phyloP scores from a whole-genome alignment of 2,888 invertebrate genomes.

The Apocheima hispidaria region DNA sequence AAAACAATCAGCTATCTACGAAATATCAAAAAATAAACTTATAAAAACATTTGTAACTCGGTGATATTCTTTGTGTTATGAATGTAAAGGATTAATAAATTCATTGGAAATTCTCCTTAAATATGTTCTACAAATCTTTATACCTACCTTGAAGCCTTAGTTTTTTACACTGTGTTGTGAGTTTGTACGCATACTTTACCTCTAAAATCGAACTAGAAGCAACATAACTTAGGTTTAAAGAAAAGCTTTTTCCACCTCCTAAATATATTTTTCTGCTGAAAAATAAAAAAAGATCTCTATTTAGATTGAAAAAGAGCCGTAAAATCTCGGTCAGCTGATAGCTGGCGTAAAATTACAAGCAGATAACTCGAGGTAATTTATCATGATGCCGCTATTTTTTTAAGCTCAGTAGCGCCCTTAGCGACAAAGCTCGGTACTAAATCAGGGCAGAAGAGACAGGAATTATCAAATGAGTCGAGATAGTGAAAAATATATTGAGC shows the following conservation, averaged over 20 bases:
- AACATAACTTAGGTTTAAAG: neutral
- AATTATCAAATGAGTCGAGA: slow-evolving; percentile 82
- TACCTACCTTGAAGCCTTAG: too few species aligned
- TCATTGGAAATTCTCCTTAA: too few species aligned
- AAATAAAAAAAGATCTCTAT: slow-evolving; percentile 20
- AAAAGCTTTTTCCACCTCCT: slow-evolving; percentile 3
- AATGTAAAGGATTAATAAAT: too few species aligned
- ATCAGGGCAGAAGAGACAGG: slow-evolving; percentile 69
- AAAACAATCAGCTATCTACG: too few species aligned
- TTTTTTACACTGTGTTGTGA: too few species aligned
- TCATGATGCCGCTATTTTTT: slow-evolving; percentile 70
- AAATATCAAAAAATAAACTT: too few species aligned
- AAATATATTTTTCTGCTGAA: neutral
- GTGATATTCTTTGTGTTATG: too few species aligned
- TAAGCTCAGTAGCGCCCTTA: slow-evolving; percentile 52
- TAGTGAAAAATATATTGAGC: slow-evolving; percentile 64
- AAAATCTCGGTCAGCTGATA: slow-evolving; percentile 37
- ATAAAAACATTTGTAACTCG: too few species aligned
- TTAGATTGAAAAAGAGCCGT: slow-evolving; percentile 27
- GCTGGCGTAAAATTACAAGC: slow-evolving; percentile 44
- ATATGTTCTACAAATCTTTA: too few species aligned
- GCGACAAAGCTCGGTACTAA: slow-evolving; percentile 70
- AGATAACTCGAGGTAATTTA: slow-evolving; percentile 64
- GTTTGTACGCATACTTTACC: too few species aligned
- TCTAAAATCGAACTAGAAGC: neutral